Base-by-base conservation (phyloP, 2,113 vertebrate species). In the Lasiurus borealis region DNA sequence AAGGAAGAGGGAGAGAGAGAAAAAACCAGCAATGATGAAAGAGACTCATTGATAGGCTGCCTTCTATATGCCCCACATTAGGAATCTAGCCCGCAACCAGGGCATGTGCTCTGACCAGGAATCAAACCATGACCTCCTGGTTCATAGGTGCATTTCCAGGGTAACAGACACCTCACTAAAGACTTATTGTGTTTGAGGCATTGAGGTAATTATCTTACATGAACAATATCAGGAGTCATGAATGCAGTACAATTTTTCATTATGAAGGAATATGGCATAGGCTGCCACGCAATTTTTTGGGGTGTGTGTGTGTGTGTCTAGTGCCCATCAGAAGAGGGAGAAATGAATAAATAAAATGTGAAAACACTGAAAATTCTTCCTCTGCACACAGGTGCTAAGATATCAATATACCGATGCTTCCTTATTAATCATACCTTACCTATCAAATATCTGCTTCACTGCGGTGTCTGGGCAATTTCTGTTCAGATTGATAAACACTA, bases 401-500 rank as follows among this genome's bases (percentile, higher is more conserved):
- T 0, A 14, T 9, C 44, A 18, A 19, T 0, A 15, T 2, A 13
- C 44, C 36, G 48, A 19, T 0, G 4, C 11, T n/a, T 23, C 73
- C 4, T 12, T 1, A 6, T 10, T 3, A 1, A 48, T n/a, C 44
- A 9, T 0, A 19, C 34, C 1, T 18, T 6, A 54, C 12, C 59
- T 57, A 18, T 9, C 16, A 31, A 36, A 23, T 2, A 34, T 0
- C n/a, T 34, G 59, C 59, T 64, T 40, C 1, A n/a, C 77, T 59
- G 59, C 29, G 9, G 21, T 8, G 69, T n/a, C 0, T 2, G 15
- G 62, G 12, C 18, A 4, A 5, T 2, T 46, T 52, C 75, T 18
- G 52, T 0, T 5, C 19, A 29, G 27, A 57, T 0, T 40, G 81
- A 59, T 14, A 25, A 52, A 50, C 2, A 48, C 23, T 13, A 16